Evolutionary conservation across 2,797 vertebrate genomes (phyloP).

Genomic region (Limosa lapponica): DNA sequence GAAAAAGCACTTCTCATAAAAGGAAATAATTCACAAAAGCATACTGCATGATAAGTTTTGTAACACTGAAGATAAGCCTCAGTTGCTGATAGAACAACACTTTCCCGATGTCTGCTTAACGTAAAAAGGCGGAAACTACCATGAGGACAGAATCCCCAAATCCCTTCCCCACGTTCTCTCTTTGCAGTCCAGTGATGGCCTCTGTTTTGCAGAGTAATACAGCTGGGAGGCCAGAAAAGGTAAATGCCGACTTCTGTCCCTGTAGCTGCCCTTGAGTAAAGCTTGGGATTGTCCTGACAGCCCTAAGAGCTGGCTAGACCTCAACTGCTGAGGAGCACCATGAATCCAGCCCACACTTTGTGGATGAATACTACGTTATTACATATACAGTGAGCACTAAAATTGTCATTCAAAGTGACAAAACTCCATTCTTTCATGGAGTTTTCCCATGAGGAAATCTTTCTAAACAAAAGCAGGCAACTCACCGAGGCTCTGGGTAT

Average conservation of each 20-base stretch:
- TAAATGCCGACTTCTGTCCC: rapidly evolving
- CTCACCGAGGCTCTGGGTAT: background rate
- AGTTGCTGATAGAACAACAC: background rate
- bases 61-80: background rate
- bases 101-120: background rate
- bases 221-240: background rate
- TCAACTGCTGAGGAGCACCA: rapidly evolving
- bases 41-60: background rate
- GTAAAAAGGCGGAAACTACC: background rate
- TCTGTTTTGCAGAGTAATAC: background rate
- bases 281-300: background rate
- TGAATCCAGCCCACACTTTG: background rate
- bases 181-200: background rate
- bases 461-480: background rate
- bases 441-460: background rate
- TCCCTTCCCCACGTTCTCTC: background rate
- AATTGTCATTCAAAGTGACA: background rate
- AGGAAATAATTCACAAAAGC: background rate
- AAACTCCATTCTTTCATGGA: background rate
- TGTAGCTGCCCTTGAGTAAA: rapidly evolving
- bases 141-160: background rate
- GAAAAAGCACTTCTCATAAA: background rate
- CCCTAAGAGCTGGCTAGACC: background rate
- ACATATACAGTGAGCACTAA: background rate
- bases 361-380: background rate